Base-by-base conservation (phyloP, 2,797 vertebrate species). In the Artibeus jamaicensis region DNA sequence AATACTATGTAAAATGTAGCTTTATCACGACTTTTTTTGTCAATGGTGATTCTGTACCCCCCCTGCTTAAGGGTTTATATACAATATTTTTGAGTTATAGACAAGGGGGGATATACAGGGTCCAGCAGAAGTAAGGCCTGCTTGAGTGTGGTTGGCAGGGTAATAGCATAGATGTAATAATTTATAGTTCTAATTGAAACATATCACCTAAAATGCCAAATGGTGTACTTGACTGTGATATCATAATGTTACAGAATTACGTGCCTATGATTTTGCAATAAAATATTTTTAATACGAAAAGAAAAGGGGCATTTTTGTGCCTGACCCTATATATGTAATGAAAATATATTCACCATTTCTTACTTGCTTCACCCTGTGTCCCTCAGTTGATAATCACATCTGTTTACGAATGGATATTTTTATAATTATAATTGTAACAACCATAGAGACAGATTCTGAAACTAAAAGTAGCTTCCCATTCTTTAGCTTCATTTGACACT, bases 401-500 rank as follows among this genome's bases (percentile, higher is more conserved):
- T 79, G 62, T 89, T 82, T 82, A 86, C 67, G 24, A 76, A 21
- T 74, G 24, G 8, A 59, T 82, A 93, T 57, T 86, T 74, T 77
- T 57, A 78, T 59, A 67, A 67, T 94, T 65, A 71, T 32, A 96
- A 93, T 89, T 88, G 81, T 81, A 65, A 50, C 0, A 91, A 22
- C 39, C 24, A 77, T 65, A 89, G 29, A 89, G 46, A 55, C 59
- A 91, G 21, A 73, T 92, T 93, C 24, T 39, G 24, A 95, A 91
- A 55, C 73, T 55, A 93, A 93, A 97, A 93, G 81, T 93, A 86
- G 18, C 50, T 95, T 88, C 57, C 70, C 44, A 76, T 90, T 74
- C 59, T 18, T 55, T 78, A 88, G 34, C 29, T 96, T 89, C 42
- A 85, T 91, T 89, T 89, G 34, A 89, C 9, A 85, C 18, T 24